phyloP scores from a whole-genome alignment of 2,113 vertebrate species.

The Chelonoidis abingdonii region DNA sequence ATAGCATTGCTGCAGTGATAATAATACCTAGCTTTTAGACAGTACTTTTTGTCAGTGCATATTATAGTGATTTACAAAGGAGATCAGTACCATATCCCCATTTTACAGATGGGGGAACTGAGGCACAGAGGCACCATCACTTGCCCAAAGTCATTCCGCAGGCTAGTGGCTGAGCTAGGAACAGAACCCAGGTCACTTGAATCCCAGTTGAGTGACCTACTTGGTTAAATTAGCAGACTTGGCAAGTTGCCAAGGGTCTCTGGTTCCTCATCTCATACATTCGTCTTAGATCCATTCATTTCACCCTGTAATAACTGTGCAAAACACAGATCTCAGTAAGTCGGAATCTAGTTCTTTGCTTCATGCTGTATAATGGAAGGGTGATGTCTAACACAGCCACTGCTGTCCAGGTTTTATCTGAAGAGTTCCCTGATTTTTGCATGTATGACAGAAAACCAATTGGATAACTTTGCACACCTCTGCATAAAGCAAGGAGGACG shows the following conservation, averaged over 20 bases:
- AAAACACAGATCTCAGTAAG: not conserved
- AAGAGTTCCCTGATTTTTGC: not conserved
- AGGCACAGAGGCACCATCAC: not conserved
- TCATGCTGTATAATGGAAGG: not conserved
- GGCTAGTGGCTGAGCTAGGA: no score
- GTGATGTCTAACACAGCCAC: not conserved
- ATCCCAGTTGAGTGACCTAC: not conserved
- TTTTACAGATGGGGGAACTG: not conserved
- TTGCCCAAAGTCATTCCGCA: no score
- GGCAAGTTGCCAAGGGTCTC: not conserved
- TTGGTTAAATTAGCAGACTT: not conserved
- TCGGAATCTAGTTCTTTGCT: not conserved
- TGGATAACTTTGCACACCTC: not conserved
- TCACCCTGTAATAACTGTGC: fast-evolving
- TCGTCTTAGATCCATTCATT: fast-evolving
- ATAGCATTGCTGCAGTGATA: not conserved
- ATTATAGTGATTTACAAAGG: not conserved
- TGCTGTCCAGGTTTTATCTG: not conserved
- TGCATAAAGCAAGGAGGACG: no score
- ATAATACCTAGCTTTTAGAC: not conserved
- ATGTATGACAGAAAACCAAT: not conserved
- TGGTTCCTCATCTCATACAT: no score
- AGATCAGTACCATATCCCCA: fast-evolving
- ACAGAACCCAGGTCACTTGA: not conserved
- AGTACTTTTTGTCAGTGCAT: not conserved